Base-by-base conservation (phyloP, 2,888 invertebrate genomes). In the Caenorhabditis sp. region DNA sequence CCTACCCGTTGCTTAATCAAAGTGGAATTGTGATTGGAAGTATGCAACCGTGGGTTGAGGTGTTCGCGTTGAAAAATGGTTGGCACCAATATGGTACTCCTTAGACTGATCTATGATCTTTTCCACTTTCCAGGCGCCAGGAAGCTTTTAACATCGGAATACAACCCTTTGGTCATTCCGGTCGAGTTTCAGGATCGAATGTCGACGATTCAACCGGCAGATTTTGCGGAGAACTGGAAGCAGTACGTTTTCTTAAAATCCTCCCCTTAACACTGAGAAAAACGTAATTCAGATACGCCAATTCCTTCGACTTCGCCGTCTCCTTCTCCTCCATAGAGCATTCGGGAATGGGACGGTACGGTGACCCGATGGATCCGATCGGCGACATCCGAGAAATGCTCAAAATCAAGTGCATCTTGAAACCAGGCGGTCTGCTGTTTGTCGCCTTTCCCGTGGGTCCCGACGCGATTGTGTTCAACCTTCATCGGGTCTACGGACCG, bases 251-350 rank as follows among this genome's bases (percentile, higher is more conserved):
- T 32, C 4, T 9, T 32, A 32, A 32, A 32, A 6, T 6, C 32
- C 9, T 6, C 32, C 4, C 5, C 4, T 6, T 6, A 32, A 4
- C 9, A 4, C 4, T 9, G 4, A 6, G 4, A 6, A 4, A 32
- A 4, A 32, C 4, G 9, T 9, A 6, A 6, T 50, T 13, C 35
- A 58, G 61, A 55, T 71, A 79, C 69, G 56, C 64, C 1, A 67
- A 40, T 2, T 32, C 61, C 15, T 84, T 82, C 37, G 84, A 84
- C 55, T 84, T 82, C 32, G 79, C 68, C 20, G 76, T 60, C 3
- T 82, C 82, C 8, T 84, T 82, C 51, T 84, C 84, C 5, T 84
- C 84, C 6, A 82, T 84, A 24, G 84, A 84, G 24, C 84, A 84
- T 61, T 81, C 81, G 47, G 84, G 84, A 37, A 40, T 84, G 11